Base-by-base conservation (phyloP, 2,888 invertebrate species). In the Synergus laeviventris region DNA sequence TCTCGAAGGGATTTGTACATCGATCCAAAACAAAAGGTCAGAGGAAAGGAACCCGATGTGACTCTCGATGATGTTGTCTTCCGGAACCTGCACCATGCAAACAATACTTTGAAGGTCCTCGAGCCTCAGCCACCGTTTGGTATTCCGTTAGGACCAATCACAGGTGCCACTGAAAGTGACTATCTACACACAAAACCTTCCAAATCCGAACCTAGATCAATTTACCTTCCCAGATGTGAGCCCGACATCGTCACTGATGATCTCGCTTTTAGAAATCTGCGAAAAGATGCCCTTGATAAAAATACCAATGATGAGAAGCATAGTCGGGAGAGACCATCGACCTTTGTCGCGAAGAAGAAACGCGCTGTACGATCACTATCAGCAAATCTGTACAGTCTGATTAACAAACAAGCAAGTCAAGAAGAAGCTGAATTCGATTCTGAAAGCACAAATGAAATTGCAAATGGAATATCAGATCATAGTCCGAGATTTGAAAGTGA, bases 81-180 rank as follows among this genome's bases (percentile, higher is more conserved):
- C 88, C 93, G 97, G 83, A 96, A 94, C 87, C 94, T 96, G 78
- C 95, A 95, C 86, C 94, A 95, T 88, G 94, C 95, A 12, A 97
- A 97, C 85, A 94, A 94, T 87, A 93, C 89, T 3, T 85, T 91
- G 12, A 95, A 94, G 89, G 93, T 95, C 12, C 87, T 94, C 3
- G 97, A 97, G 74, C 96, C 95, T 18, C 97, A 97, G 87, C 97
- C 96, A 54, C 97, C 96, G 1, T 98, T 98, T 89, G 97, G 97
- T 24, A 97, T 98, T 87, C 97, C 97, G 0, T 90, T 97, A 54
- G 96, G 96, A 2, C 97, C 97, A 14, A 94, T 97, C 31, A 93
- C 95, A 0, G 94, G 95, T 1, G 95, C 96, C 7, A 94, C 97
- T 0, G 94, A 95, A 79, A 96, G 94, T 84, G 97, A 97, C 89